phyloP scores from a whole-genome alignment of 2,113 vertebrate genomes.

The Plecotus auritus region DNA sequence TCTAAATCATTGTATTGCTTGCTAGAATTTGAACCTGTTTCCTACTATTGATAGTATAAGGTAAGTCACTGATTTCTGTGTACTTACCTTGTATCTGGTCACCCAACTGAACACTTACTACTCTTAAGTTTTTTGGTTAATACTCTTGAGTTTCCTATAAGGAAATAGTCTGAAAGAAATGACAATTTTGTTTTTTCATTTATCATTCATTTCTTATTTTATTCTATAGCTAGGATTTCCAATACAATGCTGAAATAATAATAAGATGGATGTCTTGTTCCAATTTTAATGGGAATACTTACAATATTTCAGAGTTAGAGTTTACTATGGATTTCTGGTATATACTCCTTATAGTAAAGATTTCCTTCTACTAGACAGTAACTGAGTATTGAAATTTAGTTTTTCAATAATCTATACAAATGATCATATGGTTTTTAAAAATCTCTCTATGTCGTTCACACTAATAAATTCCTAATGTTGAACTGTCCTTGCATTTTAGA shows the following conservation, averaged over 20 bases:
- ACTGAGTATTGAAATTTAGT: not conserved
- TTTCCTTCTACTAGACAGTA: slow-evolving; percentile 11
- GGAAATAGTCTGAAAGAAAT: not conserved
- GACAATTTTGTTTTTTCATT: not conserved
- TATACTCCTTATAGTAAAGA: not conserved
- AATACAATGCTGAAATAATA: not conserved
- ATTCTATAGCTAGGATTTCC: not conserved
- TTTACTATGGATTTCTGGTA: not conserved
- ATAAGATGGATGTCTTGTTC: not conserved
- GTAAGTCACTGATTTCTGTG: not conserved
- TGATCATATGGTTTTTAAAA: not conserved
- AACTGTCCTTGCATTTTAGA: not conserved
- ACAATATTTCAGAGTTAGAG: not conserved
- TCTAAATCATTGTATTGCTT: not conserved
- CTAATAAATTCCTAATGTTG: not conserved
- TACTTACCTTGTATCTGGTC: not conserved
- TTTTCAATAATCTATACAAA: not conserved
- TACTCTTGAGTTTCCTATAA: not conserved
- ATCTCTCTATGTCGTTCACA: not conserved
- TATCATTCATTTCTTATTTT: slow-evolving; percentile 24
- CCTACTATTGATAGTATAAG: not conserved
- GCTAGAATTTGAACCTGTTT: not conserved
- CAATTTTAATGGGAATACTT: not conserved
- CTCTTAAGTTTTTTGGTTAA: not conserved
- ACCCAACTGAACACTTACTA: not conserved